These are phyloP conservation scores for Gallirallus australis DNA, from an alignment of 2,797 vertebrate species.

Conservation along the genomic window DNA sequence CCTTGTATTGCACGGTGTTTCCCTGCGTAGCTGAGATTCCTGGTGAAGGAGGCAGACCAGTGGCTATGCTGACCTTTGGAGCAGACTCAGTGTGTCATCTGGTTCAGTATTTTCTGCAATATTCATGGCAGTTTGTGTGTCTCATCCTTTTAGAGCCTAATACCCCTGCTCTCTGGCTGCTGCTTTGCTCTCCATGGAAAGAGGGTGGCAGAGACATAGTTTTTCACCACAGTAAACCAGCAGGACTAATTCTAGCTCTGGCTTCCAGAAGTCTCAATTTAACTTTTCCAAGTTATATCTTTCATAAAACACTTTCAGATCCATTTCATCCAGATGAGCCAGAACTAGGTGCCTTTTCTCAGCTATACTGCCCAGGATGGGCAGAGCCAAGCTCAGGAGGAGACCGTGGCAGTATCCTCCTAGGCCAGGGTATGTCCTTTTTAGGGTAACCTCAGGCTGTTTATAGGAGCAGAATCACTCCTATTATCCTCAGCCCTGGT, in stretches of 20 bases:
- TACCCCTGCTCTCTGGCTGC: too few species aligned
- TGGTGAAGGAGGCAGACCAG: background rate
- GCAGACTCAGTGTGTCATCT: background rate
- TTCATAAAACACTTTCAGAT: background rate
- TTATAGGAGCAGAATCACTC: background rate
- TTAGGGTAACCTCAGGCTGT: background rate
- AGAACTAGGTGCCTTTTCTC: background rate
- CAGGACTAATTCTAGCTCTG: background rate
- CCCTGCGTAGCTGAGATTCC: background rate
- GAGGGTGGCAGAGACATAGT: background rate
- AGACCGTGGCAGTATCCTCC: background rate
- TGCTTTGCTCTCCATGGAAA: background rate
- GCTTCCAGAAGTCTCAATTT: background rate
- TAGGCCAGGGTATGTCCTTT: background rate
- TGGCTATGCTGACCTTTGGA: background rate
- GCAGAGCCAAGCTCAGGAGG: background rate
- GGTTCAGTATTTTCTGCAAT: accelerated
- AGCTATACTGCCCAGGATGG: background rate
- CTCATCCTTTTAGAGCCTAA: background rate
- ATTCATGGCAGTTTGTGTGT: background rate
- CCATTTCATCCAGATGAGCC: background rate
- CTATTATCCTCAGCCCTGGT: background rate
- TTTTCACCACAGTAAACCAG: background rate
- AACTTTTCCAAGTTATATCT: background rate
- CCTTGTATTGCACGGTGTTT: background rate